Conservation (phyloP, 2,888 invertebrate species). For the Melanargia galathea region DNA sequence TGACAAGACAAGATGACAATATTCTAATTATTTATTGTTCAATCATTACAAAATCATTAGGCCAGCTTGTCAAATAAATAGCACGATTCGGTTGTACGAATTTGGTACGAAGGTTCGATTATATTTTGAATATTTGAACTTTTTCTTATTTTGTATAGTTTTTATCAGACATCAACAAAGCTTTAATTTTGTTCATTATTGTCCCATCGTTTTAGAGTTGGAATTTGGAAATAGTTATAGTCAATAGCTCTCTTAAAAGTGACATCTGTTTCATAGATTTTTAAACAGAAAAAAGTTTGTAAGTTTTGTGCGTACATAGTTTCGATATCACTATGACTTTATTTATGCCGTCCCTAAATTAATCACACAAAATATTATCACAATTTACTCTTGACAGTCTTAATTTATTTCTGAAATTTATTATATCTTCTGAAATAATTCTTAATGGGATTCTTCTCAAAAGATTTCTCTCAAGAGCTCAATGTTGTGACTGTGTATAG, state of each 20-base stretch:
- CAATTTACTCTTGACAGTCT: not conserved
- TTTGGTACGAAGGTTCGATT: slow-evolving; percentile 11
- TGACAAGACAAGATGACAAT: slow-evolving; percentile 7
- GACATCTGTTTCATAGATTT: not conserved
- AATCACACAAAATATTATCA: not conserved
- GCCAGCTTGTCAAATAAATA: slow-evolving; percentile 28
- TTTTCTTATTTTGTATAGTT: slow-evolving; percentile 34
- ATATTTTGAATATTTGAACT: slow-evolving; percentile 21
- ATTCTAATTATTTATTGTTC: not conserved
- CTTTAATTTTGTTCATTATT: slow-evolving; percentile 70
- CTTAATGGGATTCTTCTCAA: not conserved
- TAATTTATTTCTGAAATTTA: not conserved
- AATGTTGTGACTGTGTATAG: slow-evolving; percentile 41
- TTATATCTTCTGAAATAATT: slow-evolving; percentile 3
- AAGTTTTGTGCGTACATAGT: not conserved
- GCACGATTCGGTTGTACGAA: not conserved
- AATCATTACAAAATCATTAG: slow-evolving; percentile 14
- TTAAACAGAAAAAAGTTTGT: not conserved
- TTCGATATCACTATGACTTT: slow-evolving; percentile 1
- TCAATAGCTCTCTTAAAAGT: slow-evolving; percentile 66
- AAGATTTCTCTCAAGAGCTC: slow-evolving; percentile 32
- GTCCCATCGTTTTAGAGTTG: slow-evolving; percentile 73
- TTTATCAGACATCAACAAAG: slow-evolving; percentile 47
- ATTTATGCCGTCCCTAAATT: slow-evolving; percentile 16
- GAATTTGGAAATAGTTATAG: slow-evolving; percentile 55